A percentile compares a stretch with the other conserved stretches of the same genome.
These are phyloP conservation scores for Chaetura pelagica DNA, from an alignment of 2,113 vertebrate genomes.

Conservation along the genomic window DNA sequence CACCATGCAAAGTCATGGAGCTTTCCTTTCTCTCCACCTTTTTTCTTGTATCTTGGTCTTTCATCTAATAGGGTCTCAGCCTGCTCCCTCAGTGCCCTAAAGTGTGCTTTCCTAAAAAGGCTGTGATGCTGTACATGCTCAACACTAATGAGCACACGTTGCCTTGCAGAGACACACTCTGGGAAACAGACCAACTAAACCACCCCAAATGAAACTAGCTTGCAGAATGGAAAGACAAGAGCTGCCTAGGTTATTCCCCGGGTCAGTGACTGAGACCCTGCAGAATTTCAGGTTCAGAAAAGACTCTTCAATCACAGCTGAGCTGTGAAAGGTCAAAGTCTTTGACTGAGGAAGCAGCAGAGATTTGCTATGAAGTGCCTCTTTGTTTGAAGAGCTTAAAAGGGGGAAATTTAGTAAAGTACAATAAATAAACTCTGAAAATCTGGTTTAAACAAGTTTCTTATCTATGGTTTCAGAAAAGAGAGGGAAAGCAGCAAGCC, in stretches of 20 bases:
- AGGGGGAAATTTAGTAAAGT: background rate
- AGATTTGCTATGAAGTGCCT: background rate
- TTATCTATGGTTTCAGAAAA: background rate
- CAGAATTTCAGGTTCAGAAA: background rate
- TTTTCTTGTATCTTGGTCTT: background rate
- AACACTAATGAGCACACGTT: background rate
- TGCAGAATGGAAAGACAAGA: background rate
- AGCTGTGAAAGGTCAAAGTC: background rate
- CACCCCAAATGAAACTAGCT: rapidly evolving
- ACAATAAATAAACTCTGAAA: background rate
- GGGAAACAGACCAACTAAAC: background rate
- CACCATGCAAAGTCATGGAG: rapidly evolving
- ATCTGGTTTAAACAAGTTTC: background rate
- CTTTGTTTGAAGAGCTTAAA: slow-evolving; percentile 41
- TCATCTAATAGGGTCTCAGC: background rate
- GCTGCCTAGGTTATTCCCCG: background rate
- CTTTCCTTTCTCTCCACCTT: background rate
- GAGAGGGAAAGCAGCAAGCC: background rate
- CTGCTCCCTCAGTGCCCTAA: background rate
- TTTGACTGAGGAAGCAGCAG: background rate
- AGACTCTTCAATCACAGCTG: background rate
- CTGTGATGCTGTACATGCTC: background rate
- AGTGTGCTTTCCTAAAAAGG: background rate
- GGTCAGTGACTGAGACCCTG: background rate
- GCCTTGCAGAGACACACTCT: background rate